Percentiles rank a stretch among this genome's conserved stretches.
Conservation (phyloP, 2,113 vertebrate genomes). For the Alligator mississippiensis region DNA sequence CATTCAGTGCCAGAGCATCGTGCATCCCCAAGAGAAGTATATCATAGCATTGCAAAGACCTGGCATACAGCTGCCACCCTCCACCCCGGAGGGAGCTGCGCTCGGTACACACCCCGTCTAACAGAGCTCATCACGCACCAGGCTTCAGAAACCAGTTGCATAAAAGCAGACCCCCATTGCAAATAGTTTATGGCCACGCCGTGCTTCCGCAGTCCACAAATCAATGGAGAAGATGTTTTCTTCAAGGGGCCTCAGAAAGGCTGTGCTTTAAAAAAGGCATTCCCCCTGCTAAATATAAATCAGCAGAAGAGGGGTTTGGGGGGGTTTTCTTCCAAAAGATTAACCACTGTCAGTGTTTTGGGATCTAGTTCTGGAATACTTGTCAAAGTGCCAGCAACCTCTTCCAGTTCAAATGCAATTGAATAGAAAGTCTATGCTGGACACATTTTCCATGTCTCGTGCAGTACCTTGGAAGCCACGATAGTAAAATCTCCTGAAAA, state of each 20-base stretch:
- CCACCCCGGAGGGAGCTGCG: not conserved
- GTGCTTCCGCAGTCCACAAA: conserved; percentile 69
- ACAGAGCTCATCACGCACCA: conserved; percentile 49
- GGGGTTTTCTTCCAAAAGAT: conserved; percentile 73
- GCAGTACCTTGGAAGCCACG: conserved; percentile 41
- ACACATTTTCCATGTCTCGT: conserved; percentile 70
- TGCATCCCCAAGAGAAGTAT: rapidly evolving
- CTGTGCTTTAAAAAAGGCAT: conserved; percentile 68
- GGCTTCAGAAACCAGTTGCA: not conserved
- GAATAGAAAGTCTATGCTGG: conserved; percentile 73
- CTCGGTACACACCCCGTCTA: not conserved
- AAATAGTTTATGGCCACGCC: conserved; percentile 55
- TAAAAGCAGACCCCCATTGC: conserved; percentile 54
- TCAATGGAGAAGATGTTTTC: conserved; percentile 72
- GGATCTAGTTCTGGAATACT: conserved; percentile 76
- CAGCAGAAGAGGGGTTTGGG: conserved; percentile 36
- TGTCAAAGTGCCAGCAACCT: conserved; percentile 73
- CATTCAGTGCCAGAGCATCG: not conserved
- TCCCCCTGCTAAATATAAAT: conserved; percentile 76
- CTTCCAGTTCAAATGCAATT: conserved; percentile 77
- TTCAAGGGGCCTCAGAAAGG: conserved; percentile 69
- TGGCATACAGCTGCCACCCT: not conserved
- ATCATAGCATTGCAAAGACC: not conserved
- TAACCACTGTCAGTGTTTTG: conserved; percentile 73
- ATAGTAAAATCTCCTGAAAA: conserved; percentile 50